Evolutionary conservation across 2,888 invertebrate genomes (phyloP).

Genomic region (Nemotelus nigrinus): DNA sequence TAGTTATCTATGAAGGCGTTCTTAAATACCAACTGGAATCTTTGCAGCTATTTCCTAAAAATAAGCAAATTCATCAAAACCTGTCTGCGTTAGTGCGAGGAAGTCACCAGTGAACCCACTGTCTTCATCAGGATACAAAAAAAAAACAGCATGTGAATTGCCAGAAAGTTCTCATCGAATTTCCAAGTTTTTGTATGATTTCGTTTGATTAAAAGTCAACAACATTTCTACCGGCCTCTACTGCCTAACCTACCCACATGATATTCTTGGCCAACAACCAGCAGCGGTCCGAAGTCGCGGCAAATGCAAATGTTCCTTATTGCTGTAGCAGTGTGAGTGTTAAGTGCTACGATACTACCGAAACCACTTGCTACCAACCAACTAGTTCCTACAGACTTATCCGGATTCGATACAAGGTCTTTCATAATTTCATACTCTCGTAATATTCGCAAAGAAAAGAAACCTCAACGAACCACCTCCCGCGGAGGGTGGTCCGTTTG

Average conservation of each 20-base stretch:
- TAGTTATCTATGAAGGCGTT: background rate
- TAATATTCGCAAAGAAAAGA: no score
- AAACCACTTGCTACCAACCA: background rate
- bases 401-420: conserved; percentile 37
- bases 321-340: background rate
- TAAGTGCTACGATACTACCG: conserved; percentile 25
- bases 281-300: conserved; percentile 4
- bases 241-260: background rate
- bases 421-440: conserved; percentile 12
- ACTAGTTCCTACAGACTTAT: conserved; percentile 1
- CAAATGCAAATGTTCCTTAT: background rate
- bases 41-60: no score
- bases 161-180: conserved; percentile 3
- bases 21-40: background rate
- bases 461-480: no score
- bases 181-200: background rate
- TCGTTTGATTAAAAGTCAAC: conserved; percentile 30
- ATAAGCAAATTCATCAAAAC: background rate
- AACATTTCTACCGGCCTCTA: conserved; percentile 30
- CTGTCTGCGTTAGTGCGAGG: no score
- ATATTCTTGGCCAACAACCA: no score
- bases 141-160: background rate
- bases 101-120: no score
- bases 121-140: background rate
- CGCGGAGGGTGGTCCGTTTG: no score